Evolutionary conservation across 2,888 invertebrate species (phyloP), one percentile per base, ranked within the genome.

Genomic region (Heliconius aoede): DNA sequence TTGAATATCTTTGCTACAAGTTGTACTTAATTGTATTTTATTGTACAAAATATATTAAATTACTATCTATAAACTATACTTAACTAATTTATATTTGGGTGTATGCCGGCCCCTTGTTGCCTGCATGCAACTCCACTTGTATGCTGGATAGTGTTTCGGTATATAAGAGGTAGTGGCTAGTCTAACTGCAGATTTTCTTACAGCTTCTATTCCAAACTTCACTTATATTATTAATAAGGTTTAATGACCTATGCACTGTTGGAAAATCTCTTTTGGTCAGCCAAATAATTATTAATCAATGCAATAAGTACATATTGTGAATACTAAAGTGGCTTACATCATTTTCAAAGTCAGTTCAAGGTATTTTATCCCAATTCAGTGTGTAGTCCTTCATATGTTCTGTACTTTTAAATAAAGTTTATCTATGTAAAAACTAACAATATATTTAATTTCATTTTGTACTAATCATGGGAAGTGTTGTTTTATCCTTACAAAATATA

Each of bases 31-130:
- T 95, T 94, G 93, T 93, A 95, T 95, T 95, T 95, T 94, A 95
- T 95, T 95, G 95, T 96, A 96, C 96, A 96, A 96, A 96, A 95
- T 95, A 95, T 95, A 95, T 95, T 95, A 95, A 93, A 93, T 91
- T 93, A 94, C 91, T 94, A 94, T 92, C 93, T 94, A 94, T 94
- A 87, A 93, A 92, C 91, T 92, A 93, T 92, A 93, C 84, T 86
- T 85, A 92, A 88, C 86, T 91, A 90, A 92, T 91, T 90, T 90
- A 91, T 90, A 93, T 91, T 92, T 93, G 93, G 92, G 90, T 93
- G 94, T 92, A 90, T 93, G 93, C 93, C 90, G 93, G 93, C 92
- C 87, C 88, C 83, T 85, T 84, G 92, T 91, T 91, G 94, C 92
- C 94, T 92, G 93, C 91, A 90, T 92, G 92, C 94, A 93, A 88